Percentiles rank a stretch among this genome's conserved stretches.
Evolutionary conservation across 2,113 vertebrate genomes (phyloP).

Genomic region (Pterocles burchelli): DNA sequence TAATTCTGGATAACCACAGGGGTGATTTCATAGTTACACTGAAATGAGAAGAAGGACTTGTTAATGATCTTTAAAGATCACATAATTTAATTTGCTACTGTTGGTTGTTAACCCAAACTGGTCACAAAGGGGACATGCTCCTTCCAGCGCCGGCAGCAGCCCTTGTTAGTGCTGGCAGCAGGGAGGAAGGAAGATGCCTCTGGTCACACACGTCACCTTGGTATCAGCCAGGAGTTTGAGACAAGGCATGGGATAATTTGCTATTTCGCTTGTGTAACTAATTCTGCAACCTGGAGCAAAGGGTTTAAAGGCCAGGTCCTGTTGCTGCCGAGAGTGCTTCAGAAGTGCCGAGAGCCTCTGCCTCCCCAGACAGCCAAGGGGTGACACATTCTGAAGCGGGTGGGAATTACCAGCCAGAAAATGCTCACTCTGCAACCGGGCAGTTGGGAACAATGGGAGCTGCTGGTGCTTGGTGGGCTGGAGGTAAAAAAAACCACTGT

Average conservation of each 20-base stretch:
- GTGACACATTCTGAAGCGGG: neutral
- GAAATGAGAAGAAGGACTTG: neutral
- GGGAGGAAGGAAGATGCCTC: neutral
- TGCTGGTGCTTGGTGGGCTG: neutral
- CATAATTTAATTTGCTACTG: neutral
- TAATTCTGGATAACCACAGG: neutral
- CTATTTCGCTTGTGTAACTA: neutral
- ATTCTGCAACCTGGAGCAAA: neutral
- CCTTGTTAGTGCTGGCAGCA: accelerated
- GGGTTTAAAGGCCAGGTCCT: neutral
- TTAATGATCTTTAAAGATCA: neutral
- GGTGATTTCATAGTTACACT: neutral
- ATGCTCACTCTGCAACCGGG: neutral
- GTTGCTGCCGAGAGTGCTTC: neutral
- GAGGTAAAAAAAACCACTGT: neutral
- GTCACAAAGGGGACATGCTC: neutral
- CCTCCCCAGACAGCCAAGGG: accelerated
- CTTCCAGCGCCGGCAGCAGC: neutral
- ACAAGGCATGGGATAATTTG: neutral
- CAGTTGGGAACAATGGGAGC: neutral
- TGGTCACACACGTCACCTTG: neutral
- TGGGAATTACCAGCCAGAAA: neutral
- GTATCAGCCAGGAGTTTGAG: neutral
- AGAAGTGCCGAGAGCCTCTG: neutral
- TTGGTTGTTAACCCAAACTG: neutral